Percentiles rank a stretch among this genome's conserved stretches.
These are phyloP conservation scores for Scolanthus callimorphus DNA, from an alignment of 92 coral and sea anemone genomes.

Conservation along the genomic window DNA sequence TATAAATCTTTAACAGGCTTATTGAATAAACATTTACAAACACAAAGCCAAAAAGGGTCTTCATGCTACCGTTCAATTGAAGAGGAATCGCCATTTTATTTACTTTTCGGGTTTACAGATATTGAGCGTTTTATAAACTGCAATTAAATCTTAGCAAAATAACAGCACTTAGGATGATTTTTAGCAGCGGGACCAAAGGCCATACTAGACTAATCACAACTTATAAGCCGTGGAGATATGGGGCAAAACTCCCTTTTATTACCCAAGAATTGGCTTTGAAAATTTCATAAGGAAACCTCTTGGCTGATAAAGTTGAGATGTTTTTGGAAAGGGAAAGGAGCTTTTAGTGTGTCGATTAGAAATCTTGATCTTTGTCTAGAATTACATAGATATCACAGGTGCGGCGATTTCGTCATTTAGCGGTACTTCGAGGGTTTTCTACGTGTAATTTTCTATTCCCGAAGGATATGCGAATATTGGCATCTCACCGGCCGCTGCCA, in stretches of 20 bases:
- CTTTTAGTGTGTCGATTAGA: no score
- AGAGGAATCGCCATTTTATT: constrained; percentile 48
- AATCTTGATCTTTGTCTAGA: neutral
- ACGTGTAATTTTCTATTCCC: neutral
- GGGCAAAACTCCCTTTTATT: constrained; percentile 12
- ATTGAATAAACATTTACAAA: constrained; percentile 73
- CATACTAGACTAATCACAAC: constrained; percentile 16
- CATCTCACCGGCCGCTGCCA: constrained; percentile 49
- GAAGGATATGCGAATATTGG: constrained; percentile 29
- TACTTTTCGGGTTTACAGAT: constrained; percentile 61
- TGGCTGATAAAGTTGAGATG: neutral
- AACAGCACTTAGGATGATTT: constrained; percentile 43
- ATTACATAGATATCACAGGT: constrained; percentile 16
- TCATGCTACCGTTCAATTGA: constrained; percentile 46
- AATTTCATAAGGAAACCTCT: neutral
- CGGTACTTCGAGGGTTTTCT: neutral
- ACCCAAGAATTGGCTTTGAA: constrained; percentile 4
- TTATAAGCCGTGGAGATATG: constrained; percentile 2
- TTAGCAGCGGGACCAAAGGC: constrained; percentile 32
- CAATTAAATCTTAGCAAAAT: constrained; percentile 68
- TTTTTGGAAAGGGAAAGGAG: no score
- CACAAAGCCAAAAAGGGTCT: constrained; percentile 61
- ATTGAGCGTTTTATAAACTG: constrained; percentile 62
- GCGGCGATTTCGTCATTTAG: constrained; percentile 27
- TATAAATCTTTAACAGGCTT: constrained; percentile 74